Evolutionary conservation across 2,797 vertebrate species (phyloP), one percentile per base, ranked within the genome.

Genomic region (Lates japonicus): DNA sequence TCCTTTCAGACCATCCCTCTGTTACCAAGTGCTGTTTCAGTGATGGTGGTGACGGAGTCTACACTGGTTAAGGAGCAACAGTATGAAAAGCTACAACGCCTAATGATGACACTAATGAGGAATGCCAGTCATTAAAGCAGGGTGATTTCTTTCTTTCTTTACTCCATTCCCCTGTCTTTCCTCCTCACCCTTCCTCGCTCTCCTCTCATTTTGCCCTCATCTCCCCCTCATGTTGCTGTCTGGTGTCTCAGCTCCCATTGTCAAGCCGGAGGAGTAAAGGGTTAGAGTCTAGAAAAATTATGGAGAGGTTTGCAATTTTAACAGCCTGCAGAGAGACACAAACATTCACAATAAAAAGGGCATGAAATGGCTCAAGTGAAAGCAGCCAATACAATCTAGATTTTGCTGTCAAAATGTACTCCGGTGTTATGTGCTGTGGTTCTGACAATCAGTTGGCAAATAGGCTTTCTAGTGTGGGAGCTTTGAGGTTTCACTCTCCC

Each of bases 91-190:
- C 72, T 35, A 55, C 72, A 81, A 78, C 83, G 76, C 70, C 79
- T 91, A 92, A 93, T 85, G 90, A 90, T 79, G 86, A 88, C 74
- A 65, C 80, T 93, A 91, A 95, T 86, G 69, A 90, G 82, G 60
- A 77, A 77, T 70, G 87, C 78, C 88, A 72, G 80, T 92, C 86
- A 88, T 92, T 88, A 92, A 63, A 71, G 66, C 39, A 33, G 81
- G 33, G 10, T 54, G 51, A 35, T 77, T 71, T 76, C 66, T 75
- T 37, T 74, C 46, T 49, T 16, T 83, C 59, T 52, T 35, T 79
- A 0, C 39, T 42, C 57, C 12, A 5, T 17, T 64, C n/a, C 29
- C 44, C 39, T n/a, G 19, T 68, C 64, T 33, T 31, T 52, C 54
- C 13, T 46, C 70, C 25, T 61, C 61, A 13, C 29, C 10, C 76